Evolutionary conservation across 2,888 invertebrate species (phyloP).

Genomic region (Acleris emargana): DNA sequence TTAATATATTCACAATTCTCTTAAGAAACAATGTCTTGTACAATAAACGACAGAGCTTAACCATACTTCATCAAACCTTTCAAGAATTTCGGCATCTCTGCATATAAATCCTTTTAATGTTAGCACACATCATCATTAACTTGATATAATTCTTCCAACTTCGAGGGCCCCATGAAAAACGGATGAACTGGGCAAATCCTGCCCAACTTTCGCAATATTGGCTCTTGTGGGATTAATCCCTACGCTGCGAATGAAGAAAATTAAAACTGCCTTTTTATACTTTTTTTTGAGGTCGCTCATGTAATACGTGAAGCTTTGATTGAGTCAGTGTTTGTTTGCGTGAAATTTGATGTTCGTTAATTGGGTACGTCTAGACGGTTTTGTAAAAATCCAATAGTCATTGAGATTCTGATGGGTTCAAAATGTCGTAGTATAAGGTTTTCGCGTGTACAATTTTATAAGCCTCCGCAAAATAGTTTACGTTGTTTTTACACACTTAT

Average conservation of each 20-base stretch:
- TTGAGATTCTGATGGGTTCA: too few species aligned
- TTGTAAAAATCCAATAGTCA: too few species aligned
- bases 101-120: constrained; percentile 41
- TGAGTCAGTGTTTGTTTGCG: too few species aligned
- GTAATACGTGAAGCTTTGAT: background rate
- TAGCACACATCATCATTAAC: constrained; percentile 42
- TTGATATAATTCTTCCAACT: constrained; percentile 30
- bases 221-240: constrained; percentile 60
- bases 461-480: too few species aligned
- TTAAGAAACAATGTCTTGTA: too few species aligned
- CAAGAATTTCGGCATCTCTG: background rate
- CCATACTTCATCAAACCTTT: background rate
- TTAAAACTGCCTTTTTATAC: constrained; percentile 10
- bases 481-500: too few species aligned
- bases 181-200: constrained; percentile 53
- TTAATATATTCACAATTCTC: too few species aligned
- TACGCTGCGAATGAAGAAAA: constrained; percentile 16
- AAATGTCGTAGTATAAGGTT: too few species aligned
- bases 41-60: background rate
- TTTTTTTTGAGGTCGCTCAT: background rate
- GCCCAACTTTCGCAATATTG: constrained; percentile 62
- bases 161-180: constrained; percentile 46
- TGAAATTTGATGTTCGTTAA: too few species aligned
- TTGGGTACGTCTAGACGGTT: too few species aligned
- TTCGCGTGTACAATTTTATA: too few species aligned